These are phyloP conservation scores for Oscheius sp. DNA, from an alignment of 2,888 invertebrate genomes.

Conservation along the genomic window DNA sequence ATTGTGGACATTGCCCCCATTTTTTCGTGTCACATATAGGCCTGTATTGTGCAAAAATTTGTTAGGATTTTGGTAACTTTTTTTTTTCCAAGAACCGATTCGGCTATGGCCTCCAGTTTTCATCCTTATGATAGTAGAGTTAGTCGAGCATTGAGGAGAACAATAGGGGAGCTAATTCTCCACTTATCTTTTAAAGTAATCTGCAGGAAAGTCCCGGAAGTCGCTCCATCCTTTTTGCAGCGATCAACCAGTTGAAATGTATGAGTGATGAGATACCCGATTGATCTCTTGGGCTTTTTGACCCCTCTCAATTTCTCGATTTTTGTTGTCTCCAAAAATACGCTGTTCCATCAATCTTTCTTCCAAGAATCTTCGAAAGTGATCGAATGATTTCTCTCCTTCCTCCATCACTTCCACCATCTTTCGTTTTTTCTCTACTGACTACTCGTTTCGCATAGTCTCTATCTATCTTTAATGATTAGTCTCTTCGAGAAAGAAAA, in stretches of 20 bases:
- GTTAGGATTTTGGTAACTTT: too few species aligned
- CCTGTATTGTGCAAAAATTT: too few species aligned
- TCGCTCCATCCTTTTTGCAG: neutral
- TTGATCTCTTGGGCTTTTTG: neutral
- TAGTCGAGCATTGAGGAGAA: too few species aligned
- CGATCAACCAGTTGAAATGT: neutral
- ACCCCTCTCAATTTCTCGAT: neutral
- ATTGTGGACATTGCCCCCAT: too few species aligned
- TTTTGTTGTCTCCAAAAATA: neutral
- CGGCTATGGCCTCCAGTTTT: too few species aligned
- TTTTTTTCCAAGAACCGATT: too few species aligned
- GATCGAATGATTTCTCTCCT: constrained; percentile 24
- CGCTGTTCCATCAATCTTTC: neutral
- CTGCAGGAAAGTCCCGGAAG: neutral
- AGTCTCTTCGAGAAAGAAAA: neutral
- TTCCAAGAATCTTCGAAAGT: constrained; percentile 23
- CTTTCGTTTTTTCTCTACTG: too few species aligned
- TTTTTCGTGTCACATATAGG: too few species aligned
- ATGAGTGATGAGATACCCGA: neutral
- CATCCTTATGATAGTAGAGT: too few species aligned
- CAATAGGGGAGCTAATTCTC: too few species aligned
- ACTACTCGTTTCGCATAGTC: neutral
- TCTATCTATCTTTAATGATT: neutral
- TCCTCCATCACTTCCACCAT: neutral
- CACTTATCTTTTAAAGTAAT: too few species aligned